phyloP scores from a whole-genome alignment of 2,888 invertebrate species.

The Ectemnius continuus region DNA sequence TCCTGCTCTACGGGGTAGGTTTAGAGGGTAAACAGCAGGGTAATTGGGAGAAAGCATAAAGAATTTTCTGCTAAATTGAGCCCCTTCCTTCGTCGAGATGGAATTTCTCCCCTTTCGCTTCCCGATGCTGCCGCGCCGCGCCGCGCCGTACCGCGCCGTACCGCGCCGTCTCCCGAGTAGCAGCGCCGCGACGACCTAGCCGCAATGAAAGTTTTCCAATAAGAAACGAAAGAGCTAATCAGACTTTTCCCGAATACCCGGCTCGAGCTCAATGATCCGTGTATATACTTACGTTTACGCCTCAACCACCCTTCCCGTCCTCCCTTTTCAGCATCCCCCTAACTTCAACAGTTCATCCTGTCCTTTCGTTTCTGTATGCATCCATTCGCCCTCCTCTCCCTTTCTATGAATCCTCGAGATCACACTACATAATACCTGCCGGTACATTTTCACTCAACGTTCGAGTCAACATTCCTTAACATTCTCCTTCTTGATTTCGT shows the following conservation, averaged over 20 bases:
- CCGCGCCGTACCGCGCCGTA: not conserved
- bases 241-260: conserved; percentile 66
- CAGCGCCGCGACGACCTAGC: conserved; percentile 33
- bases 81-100: conserved; percentile 64
- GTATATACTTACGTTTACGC: conserved; percentile 47
- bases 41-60: conserved; percentile 67
- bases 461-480: too few species aligned
- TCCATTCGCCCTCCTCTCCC: conserved; percentile 16
- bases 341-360: conserved; percentile 19
- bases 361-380: conserved; percentile 13
- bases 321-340: conserved; percentile 19
- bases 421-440: not conserved
- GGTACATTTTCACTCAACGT: too few species aligned
- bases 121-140: conserved; percentile 17
- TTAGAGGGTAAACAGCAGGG: conserved; percentile 61
- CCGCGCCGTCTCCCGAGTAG: not conserved
- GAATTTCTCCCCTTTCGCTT: conserved; percentile 58
- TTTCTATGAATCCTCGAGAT: conserved; percentile 5
- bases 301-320: conserved; percentile 31
- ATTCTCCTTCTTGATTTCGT: too few species aligned
- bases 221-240: conserved; percentile 72
- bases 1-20: conserved; percentile 28
- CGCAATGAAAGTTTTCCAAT: conserved; percentile 70
- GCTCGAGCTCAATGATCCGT: conserved; percentile 68
- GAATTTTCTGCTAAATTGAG: conserved; percentile 74